Evolutionary conservation across 1,140 invertebrate genomes (phyloP).

Genomic region (Scaptomyza pallida): DNA sequence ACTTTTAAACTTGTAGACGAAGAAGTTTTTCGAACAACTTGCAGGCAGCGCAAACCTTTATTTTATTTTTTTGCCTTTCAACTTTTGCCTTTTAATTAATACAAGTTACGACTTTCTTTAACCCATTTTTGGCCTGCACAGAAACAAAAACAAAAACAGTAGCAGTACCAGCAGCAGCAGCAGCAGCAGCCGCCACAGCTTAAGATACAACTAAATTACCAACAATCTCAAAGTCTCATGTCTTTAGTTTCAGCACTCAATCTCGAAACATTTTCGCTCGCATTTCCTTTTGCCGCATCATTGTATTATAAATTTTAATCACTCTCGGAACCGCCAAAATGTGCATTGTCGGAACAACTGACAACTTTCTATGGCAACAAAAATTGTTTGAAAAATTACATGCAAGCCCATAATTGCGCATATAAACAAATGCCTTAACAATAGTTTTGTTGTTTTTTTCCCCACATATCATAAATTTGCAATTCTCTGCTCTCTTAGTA

Average conservation of each 20-base stretch:
- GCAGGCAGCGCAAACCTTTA: constrained; percentile 14
- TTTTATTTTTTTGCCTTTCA: too few species aligned
- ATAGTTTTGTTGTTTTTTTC: constrained; percentile 8
- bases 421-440: constrained; percentile 52
- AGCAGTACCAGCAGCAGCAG: too few species aligned
- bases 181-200: not conserved
- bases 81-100: constrained; percentile 71
- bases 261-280: constrained; percentile 2
- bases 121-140: constrained; percentile 54
- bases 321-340: constrained; percentile 39
- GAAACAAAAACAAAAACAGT: not conserved
- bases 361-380: constrained; percentile 55
- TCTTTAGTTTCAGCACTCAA: constrained; percentile 7
- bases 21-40: constrained; percentile 9
- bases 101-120: constrained; percentile 75
- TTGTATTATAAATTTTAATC: constrained; percentile 47
- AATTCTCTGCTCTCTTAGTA: constrained; percentile 31
- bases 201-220: constrained; percentile 39
- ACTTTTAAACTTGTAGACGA: constrained; percentile 17
- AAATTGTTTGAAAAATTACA: constrained; percentile 38
- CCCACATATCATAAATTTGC: constrained; percentile 56
- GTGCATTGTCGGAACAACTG: constrained; percentile 27
- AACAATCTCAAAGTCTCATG: constrained; percentile 21
- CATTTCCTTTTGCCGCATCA: constrained; percentile 43
- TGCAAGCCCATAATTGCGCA: constrained; percentile 64